Evolutionary conservation across 2,113 vertebrate genomes (phyloP).

Genomic region (Carollia perspicillata): DNA sequence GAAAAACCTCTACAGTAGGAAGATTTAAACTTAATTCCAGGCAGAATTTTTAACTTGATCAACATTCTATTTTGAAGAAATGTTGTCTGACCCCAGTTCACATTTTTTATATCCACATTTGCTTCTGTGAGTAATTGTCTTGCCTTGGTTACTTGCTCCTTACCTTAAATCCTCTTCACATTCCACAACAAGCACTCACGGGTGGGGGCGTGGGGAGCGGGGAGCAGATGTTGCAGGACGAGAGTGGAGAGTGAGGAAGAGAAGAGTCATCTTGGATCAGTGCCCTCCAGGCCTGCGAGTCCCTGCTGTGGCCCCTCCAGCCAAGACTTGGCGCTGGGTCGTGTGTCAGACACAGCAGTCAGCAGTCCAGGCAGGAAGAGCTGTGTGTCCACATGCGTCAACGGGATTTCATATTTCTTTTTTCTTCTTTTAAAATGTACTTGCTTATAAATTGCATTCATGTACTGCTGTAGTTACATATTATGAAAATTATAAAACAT

Average conservation of each 20-base stretch:
- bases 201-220: background rate
- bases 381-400: fast-evolving
- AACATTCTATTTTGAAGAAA: conserved; percentile 28
- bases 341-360: fast-evolving
- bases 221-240: background rate
- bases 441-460: background rate
- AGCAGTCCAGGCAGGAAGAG: background rate
- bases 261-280: background rate
- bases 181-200: background rate
- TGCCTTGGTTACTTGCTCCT: background rate
- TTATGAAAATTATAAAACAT: background rate
- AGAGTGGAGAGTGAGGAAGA: background rate
- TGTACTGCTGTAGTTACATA: background rate
- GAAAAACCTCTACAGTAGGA: background rate
- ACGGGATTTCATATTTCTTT: background rate
- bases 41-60: background rate
- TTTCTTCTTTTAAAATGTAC: background rate
- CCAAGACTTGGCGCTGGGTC: background rate
- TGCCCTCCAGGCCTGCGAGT: background rate
- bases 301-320: background rate
- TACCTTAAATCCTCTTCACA: background rate
- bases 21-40: conserved; percentile 23
- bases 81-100: background rate
- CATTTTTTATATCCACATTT: background rate
- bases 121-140: conserved; percentile 11